These are phyloP conservation scores for Temnothorax longispinosus DNA, from an alignment of 1,140 invertebrate species.

Conservation along the genomic window DNA sequence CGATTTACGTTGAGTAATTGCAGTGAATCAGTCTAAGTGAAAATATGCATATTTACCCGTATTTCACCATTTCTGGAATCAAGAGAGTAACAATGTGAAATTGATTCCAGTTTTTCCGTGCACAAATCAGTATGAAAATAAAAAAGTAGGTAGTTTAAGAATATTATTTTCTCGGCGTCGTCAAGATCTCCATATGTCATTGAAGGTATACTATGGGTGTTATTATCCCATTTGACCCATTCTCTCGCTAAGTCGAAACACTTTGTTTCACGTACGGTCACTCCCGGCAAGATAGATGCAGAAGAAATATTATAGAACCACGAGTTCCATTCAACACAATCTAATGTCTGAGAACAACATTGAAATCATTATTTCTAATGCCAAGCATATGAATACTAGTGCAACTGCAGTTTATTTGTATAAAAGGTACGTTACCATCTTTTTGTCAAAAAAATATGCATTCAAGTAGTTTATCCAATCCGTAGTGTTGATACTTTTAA, in stretches of 20 bases:
- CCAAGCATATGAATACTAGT: neutral
- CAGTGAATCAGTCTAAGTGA: slow-evolving; percentile 90
- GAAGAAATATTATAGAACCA: slow-evolving; percentile 88
- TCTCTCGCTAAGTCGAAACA: slow-evolving; percentile 87
- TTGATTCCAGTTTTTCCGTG: too few relatives aligned
- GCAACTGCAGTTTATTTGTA: neutral
- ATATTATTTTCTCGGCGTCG: too few relatives aligned
- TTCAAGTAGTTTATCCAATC: slow-evolving; percentile 87
- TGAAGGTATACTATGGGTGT: too few relatives aligned
- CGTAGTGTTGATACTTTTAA: too few relatives aligned
- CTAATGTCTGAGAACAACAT: slow-evolving; percentile 72
- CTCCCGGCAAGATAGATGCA: too few relatives aligned
- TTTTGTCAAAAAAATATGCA: slow-evolving; percentile 88
- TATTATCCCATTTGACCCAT: too few relatives aligned
- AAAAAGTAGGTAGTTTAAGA: too few relatives aligned
- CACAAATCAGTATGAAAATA: too few relatives aligned
- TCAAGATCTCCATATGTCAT: too few relatives aligned
- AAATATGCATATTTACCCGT: slow-evolving; percentile 88
- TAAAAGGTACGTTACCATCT: slow-evolving; percentile 56
- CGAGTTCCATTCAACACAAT: slow-evolving; percentile 79
- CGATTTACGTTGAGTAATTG: slow-evolving; percentile 93
- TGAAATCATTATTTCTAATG: neutral
- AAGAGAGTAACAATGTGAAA: too few relatives aligned
- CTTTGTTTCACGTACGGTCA: slow-evolving; percentile 87
- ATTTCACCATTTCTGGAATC: slow-evolving; percentile 85